Percentiles rank a stretch among this genome's conserved stretches.
Conservation (phyloP, 2,113 vertebrate genomes). For the Rhagologus leucostigma region DNA sequence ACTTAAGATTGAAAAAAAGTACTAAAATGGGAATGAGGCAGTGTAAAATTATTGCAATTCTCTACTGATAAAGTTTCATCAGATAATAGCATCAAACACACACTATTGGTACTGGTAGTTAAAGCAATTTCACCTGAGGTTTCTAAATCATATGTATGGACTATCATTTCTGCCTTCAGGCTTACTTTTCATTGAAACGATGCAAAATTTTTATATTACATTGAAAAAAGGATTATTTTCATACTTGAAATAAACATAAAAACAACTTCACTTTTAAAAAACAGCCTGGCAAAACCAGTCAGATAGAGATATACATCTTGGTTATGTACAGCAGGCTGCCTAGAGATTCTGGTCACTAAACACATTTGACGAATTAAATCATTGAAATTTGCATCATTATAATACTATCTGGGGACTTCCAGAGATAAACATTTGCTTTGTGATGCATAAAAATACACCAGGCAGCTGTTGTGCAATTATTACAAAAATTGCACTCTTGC, state of each 20-base stretch:
- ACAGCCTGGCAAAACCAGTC: neutral
- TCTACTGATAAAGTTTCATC: neutral
- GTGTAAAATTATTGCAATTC: neutral
- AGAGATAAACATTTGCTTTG: neutral
- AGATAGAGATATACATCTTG: neutral
- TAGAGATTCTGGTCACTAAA: neutral
- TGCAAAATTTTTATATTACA: neutral
- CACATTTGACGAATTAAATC: neutral
- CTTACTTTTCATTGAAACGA: neutral
- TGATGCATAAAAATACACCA: neutral
- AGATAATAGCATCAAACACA: neutral
- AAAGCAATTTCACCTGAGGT: neutral
- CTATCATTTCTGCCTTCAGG: neutral
- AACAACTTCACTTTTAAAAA: neutral
- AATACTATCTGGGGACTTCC: neutral
- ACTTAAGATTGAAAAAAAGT: neutral
- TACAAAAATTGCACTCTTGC: neutral
- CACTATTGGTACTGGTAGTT: neutral
- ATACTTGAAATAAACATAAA: neutral
- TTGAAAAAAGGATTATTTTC: neutral
- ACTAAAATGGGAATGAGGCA: neutral
- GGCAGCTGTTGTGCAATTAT: neutral
- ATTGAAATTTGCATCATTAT: neutral
- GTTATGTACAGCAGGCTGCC: neutral
- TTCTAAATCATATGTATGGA: neutral